Conservation (phyloP, 2,888 invertebrate genomes). For the Luffia ferchaultella region DNA sequence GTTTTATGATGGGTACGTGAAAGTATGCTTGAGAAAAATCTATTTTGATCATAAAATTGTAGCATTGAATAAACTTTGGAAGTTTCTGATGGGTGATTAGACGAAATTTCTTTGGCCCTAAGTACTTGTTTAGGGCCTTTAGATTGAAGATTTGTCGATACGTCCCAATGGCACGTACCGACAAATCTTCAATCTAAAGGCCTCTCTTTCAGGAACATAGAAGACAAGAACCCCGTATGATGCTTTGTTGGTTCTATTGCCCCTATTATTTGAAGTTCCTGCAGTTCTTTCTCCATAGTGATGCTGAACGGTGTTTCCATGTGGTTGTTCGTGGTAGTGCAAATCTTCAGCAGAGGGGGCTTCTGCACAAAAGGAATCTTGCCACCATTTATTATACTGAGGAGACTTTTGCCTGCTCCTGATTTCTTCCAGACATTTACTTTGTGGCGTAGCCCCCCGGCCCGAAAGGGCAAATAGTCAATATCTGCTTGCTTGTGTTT, state of each 20-base stretch:
- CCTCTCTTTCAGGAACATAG: constrained; percentile 7
- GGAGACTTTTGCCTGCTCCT: constrained; percentile 4
- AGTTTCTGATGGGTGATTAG: constrained; percentile 13
- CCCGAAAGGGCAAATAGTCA: too few species aligned
- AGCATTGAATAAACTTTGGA: constrained; percentile 6
- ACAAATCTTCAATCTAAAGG: constrained; percentile 9
- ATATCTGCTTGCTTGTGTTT: too few species aligned
- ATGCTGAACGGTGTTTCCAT: not conserved
- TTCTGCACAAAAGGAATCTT: constrained; percentile 8
- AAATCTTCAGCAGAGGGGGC: constrained; percentile 7
- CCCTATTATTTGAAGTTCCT: not conserved
- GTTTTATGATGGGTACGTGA: constrained; percentile 6
- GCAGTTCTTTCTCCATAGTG: not conserved
- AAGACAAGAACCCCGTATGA: constrained; percentile 3
- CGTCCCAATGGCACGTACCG: constrained; percentile 10
- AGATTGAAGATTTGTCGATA: constrained; percentile 13
- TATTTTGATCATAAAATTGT: constrained; percentile 13
- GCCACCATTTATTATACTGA: constrained; percentile 4
- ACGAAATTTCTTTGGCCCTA: constrained; percentile 11
- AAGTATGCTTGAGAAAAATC: constrained; percentile 13
- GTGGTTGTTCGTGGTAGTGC: not conserved
- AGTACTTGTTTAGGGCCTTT: constrained; percentile 12
- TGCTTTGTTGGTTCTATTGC: not conserved
- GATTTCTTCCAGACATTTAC: constrained; percentile 1
- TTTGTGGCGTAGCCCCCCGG: too few species aligned